phyloP scores from a whole-genome alignment of 2,888 invertebrate genomes.

The Drosophila pegasa region DNA sequence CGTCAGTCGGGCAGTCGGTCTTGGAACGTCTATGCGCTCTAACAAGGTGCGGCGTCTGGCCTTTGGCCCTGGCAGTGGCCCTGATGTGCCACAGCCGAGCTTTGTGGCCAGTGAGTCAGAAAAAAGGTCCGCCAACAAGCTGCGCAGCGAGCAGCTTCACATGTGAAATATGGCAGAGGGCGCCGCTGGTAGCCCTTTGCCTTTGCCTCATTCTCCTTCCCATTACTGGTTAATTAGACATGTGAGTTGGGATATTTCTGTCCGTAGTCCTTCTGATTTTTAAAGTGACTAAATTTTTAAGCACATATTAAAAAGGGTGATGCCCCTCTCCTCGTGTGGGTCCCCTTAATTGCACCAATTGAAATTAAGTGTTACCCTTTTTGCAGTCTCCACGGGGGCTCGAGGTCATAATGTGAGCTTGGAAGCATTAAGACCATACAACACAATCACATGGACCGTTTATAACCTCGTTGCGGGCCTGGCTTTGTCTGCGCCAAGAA shows the following conservation, averaged over 20 bases:
- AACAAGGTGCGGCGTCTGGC: slow-evolving; percentile 69
- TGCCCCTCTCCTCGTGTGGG: slow-evolving; percentile 47
- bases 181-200: slow-evolving; percentile 32
- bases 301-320: slow-evolving; percentile 62
- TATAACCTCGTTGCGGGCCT: slow-evolving; percentile 52
- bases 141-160: slow-evolving; percentile 56
- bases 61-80: slow-evolving; percentile 50
- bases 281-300: slow-evolving; percentile 72
- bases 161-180: slow-evolving; percentile 41
- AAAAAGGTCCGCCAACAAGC: slow-evolving; percentile 73
- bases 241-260: slow-evolving; percentile 65
- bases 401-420: slow-evolving; percentile 30
- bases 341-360: slow-evolving; percentile 76
- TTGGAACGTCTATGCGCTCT: slow-evolving; percentile 35
- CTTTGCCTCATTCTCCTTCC: slow-evolving; percentile 26
- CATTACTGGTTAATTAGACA: slow-evolving; percentile 73
- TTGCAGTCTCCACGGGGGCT: slow-evolving; percentile 25
- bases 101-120: slow-evolving; percentile 74
- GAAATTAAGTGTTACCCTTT: slow-evolving; percentile 76
- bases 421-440: slow-evolving; percentile 50
- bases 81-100: slow-evolving; percentile 48
- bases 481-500: slow-evolving; percentile 9
- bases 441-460: slow-evolving; percentile 54
- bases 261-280: slow-evolving; percentile 31
- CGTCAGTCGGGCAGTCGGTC: slow-evolving; percentile 21